Base-by-base conservation (phyloP, 1,140 invertebrate genomes). In the Heliconius eleuchia region DNA sequence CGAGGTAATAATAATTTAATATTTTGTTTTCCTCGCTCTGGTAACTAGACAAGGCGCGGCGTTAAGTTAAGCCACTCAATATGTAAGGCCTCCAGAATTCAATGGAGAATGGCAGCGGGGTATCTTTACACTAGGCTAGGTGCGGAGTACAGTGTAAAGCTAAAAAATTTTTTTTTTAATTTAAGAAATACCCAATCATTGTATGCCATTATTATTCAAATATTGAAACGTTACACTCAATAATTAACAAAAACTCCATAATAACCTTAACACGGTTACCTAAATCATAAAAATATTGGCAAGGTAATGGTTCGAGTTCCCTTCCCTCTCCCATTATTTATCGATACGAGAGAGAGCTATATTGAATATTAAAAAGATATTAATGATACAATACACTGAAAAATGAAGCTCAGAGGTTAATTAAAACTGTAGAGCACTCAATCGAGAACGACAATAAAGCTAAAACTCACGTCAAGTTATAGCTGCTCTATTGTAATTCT, bases 281-380 rank as follows among this genome's bases (percentile, higher is more conserved):
- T 3, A 27, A n/a, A 75, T 19, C 11, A 5, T 30, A 42, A 42
- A 75, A 75, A 8, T 75, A 75, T 27, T 66, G n/a, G 34, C 55
- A 42, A 66, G 30, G 34, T 23, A 23, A 23, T 23, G 23, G 23
- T 71, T 55, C 55, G 27, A 76, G 60, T 52, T 66, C 52, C 55
- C 39, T 30, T 7, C 74, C 66, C 60, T 5, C 13, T 18, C 3
- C 71, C 42, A 77, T 73, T 73, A 77, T 77, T 77, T 77, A 55
- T 34, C 76, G 71, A 57, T 74, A 74, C 30, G n/a, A 16, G 72
- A 55, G 23, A 23, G 42, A 74, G 3, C 34, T 9, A 23, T 77
- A 80, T 80, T 76, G 71, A 77, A 77, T 80, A 77, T 80, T 72
- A 71, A 80, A 76, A 77, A 73, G 30, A 80, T 71, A 80, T 80